Evolutionary conservation across 2,797 vertebrate species (phyloP).

Genomic region (Phoeniculus purpureus): DNA sequence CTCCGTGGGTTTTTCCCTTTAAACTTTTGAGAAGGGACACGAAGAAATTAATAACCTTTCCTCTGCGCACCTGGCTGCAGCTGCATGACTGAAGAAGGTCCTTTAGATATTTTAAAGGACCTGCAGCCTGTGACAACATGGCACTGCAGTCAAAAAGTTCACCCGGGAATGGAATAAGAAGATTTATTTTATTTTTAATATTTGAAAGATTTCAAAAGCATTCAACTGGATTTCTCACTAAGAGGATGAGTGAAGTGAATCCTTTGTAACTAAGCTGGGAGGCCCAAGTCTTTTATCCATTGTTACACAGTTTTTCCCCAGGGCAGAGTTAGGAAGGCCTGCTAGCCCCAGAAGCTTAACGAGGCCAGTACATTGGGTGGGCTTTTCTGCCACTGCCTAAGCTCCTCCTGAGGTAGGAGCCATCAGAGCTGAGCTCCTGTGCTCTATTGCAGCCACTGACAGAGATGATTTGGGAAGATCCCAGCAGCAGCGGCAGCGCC

Average conservation of each 20-base stretch:
- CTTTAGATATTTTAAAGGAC: conserved; percentile 18
- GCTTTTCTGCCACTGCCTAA: conserved; percentile 53
- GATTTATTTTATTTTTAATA: conserved; percentile 64
- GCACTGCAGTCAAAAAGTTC: conserved; percentile 44
- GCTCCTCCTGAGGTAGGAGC: conserved; percentile 32
- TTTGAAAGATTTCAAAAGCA: conserved; percentile 61
- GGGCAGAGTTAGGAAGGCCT: conserved; percentile 56
- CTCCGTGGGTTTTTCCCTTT: background rate
- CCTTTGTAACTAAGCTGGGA: conserved; percentile 52
- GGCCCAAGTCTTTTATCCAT: conserved; percentile 65
- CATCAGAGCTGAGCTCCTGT: accelerated
- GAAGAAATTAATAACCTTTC: conserved; percentile 49
- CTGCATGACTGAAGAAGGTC: conserved; percentile 32
- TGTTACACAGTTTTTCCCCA: conserved; percentile 52
- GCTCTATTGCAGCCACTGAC: background rate
- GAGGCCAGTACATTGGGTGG: conserved; percentile 45
- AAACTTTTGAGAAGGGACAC: conserved; percentile 20
- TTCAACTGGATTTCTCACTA: conserved; percentile 73
- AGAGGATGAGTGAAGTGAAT: conserved; percentile 63
- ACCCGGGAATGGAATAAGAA: conserved; percentile 28
- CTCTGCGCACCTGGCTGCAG: background rate
- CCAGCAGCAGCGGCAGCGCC: accelerated
- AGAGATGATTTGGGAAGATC: background rate
- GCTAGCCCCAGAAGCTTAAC: conserved; percentile 61
- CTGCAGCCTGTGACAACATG: conserved; percentile 46